Evolutionary conservation across 37 sponge, comb jelly and placozoan genomes (phyloP).

Genomic region (Theonella swinhoei): DNA sequence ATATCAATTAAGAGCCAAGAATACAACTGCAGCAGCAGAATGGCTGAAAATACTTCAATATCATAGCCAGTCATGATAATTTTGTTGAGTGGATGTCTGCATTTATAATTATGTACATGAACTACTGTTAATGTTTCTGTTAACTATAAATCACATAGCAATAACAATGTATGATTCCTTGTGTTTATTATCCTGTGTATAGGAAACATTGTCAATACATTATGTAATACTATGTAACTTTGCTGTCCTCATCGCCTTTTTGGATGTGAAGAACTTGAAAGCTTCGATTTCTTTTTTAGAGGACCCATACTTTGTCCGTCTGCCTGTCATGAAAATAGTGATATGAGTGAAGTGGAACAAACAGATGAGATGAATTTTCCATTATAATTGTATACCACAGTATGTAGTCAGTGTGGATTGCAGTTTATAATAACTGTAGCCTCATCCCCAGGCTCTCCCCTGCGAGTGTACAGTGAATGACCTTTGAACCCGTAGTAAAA

Average conservation of each 20-base stretch:
- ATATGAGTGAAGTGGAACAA: background rate
- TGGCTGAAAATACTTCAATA: conserved; percentile 35
- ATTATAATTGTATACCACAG: no score
- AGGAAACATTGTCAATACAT: no score
- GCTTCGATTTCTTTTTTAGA: conserved; percentile 41
- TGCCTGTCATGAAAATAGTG: background rate
- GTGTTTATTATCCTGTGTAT: no score
- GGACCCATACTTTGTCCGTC: conserved; percentile 27
- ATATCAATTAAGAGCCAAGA: conserved; percentile 56
- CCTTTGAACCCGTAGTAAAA: background rate
- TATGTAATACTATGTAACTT: no score
- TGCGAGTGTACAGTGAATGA: background rate
- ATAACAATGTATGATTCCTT: no score
- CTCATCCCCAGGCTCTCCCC: no score
- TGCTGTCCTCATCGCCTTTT: background rate
- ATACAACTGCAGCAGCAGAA: conserved; percentile 6
- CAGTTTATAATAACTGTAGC: no score
- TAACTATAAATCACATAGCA: no score
- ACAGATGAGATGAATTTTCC: background rate
- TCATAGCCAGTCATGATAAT: background rate
- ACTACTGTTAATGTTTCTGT: no score
- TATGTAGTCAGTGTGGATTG: no score
- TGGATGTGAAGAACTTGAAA: background rate
- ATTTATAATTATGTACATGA: no score
- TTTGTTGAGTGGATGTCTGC: background rate